Base-by-base conservation (phyloP, 2,888 invertebrate species). In the Bhutanitis thaidina region DNA sequence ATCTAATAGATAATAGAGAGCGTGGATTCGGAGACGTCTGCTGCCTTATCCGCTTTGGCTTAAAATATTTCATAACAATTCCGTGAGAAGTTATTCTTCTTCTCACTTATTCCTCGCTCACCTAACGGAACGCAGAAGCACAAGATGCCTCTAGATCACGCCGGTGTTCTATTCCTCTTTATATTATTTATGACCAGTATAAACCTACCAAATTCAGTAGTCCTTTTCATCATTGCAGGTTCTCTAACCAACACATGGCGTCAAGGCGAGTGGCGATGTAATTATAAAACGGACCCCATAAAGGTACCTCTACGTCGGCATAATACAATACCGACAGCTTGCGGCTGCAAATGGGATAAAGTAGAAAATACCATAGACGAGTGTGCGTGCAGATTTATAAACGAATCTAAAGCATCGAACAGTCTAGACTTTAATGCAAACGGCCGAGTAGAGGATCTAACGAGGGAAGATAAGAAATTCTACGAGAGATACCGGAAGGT, bases 171-270 rank as follows among this genome's bases (percentile, higher is more conserved):
- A n/a, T n/a, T n/a, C n/a, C n/a, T n/a, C n/a, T n/a, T n/a, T n/a
- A n/a, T n/a, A n/a, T n/a, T n/a, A n/a, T n/a, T n/a, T n/a, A n/a
- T n/a, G n/a, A 20, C 20, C 5, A 20, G 5, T 20, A 20, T 20
- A 20, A 20, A 20, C 20, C 20, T 20, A 20, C 20, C 5, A 20
- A 20, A 20, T 20, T 5, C 20, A 3, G 20, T 20, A 20, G 20
- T 3, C 20, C 20, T 3, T 20, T 20, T 2, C 5, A 27, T 30
- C 25, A 36, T 75, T 75, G 0, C 71, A 90, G 92, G 94, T 0
- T 96, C 96, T 0, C 87, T 94, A 27, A 91, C 93, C 14, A 94
- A 94, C 65, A 96, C 96, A 0, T 97, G 96, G 96, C 90, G 94
- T 39, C 96, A 96, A 71, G 94, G 94, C 0, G 87, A 92, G 25